A percentile compares a stretch with the other conserved stretches of the same genome.
These are phyloP conservation scores for Synanthedon tipuliformis DNA, from an alignment of 2,888 invertebrate genomes.

Conservation along the genomic window DNA sequence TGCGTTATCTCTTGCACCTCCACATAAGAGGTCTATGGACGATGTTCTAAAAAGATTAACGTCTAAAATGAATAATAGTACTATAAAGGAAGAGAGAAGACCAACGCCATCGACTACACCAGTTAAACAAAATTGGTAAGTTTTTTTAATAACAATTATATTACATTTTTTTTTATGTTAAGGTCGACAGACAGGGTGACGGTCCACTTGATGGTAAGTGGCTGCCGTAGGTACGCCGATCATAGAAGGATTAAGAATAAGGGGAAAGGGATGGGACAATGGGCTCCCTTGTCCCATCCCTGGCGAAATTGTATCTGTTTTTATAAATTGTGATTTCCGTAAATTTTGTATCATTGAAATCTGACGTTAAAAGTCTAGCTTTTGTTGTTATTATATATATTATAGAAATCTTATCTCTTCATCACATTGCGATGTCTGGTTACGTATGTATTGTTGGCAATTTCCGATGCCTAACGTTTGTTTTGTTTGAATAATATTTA, in stretches of 20 bases:
- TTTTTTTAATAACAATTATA: conserved; percentile 7
- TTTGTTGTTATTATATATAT: too few species aligned
- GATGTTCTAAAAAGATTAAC: conserved; percentile 89
- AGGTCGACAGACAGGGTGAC: too few species aligned
- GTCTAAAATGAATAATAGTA: conserved; percentile 85
- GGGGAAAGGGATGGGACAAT: too few species aligned
- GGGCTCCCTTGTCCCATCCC: too few species aligned
- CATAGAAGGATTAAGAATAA: too few species aligned
- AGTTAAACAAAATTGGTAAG: conserved; percentile 68
- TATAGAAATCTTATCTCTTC: neutral
- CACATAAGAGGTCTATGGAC: conserved; percentile 87
- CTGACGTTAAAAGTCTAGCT: too few species aligned
- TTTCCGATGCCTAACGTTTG: conserved; percentile 34
- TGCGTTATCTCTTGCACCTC: conserved; percentile 57
- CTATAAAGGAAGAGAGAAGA: conserved; percentile 78
- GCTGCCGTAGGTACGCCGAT: too few species aligned
- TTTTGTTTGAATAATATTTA: conserved; percentile 39
- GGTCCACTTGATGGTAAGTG: too few species aligned
- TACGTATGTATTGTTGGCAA: conserved; percentile 29
- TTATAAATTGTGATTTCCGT: too few species aligned
- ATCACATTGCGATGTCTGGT: conserved; percentile 11
- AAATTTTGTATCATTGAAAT: too few species aligned
- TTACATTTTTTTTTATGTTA: too few species aligned
- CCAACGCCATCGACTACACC: conserved; percentile 78
- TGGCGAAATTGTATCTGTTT: too few species aligned